phyloP scores from a whole-genome alignment of 1,140 invertebrate genomes.

The Magallana ariakensis region DNA sequence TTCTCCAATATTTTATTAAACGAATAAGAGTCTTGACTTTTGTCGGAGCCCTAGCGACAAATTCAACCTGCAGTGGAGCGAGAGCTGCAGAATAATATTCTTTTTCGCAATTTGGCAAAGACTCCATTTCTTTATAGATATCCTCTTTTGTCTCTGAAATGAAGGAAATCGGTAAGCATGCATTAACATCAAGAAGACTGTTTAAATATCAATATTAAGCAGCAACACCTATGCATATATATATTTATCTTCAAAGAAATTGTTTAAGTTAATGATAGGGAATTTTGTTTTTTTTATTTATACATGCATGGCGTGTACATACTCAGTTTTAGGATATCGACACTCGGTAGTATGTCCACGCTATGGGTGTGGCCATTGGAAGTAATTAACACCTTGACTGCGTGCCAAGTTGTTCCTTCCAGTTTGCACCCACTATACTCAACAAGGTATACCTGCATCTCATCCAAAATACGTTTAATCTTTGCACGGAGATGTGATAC shows the following conservation, averaged over 20 bases:
- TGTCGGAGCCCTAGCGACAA: constrained; percentile 15
- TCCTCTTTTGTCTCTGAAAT: neutral
- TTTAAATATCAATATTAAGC: no score
- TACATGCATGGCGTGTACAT: neutral
- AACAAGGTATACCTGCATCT: neutral
- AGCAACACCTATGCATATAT: no score
- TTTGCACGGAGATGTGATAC: neutral
- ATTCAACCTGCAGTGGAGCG: constrained; percentile 21
- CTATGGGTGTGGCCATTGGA: constrained; percentile 26
- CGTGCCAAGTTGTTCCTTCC: neutral
- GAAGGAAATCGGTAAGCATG: no score
- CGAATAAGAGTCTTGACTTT: constrained; percentile 44
- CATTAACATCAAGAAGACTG: neutral
- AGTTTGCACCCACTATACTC: neutral
- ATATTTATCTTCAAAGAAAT: no score
- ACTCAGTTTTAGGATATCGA: neutral
- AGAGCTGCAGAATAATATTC: constrained; percentile 34
- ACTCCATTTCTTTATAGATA: neutral
- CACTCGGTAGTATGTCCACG: constrained; percentile 42
- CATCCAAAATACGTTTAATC: neutral
- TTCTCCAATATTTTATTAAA: constrained; percentile 45
- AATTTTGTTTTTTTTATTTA: neutral
- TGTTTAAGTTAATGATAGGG: no score
- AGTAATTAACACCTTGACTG: constrained; percentile 22
- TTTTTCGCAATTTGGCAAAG: neutral